phyloP scores from a whole-genome alignment of 2,888 invertebrate genomes.

The Ctena decussata region DNA sequence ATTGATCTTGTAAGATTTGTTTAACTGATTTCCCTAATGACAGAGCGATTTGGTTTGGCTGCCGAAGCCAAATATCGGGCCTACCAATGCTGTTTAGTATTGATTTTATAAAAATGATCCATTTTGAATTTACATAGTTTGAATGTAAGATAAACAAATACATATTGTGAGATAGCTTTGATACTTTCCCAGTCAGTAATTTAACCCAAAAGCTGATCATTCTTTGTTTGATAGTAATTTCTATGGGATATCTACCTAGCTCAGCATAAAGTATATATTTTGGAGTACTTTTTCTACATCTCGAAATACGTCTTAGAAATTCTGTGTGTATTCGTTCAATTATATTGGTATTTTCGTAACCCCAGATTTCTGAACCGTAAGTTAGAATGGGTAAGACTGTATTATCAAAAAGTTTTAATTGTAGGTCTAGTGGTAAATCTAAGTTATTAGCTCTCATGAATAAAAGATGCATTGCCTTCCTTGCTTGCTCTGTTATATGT shows the following conservation, averaged over 20 bases:
- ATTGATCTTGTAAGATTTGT: no score
- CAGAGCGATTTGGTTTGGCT: no score
- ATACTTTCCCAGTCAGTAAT: background rate
- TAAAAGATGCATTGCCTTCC: slow-evolving; percentile 10
- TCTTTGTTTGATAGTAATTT: background rate
- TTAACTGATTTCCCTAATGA: no score
- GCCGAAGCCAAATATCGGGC: no score
- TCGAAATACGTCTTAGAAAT: background rate
- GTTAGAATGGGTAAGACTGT: background rate
- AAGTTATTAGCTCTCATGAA: slow-evolving; percentile 5
- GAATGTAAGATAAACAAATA: background rate
- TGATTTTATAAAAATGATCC: no score
- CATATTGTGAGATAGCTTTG: background rate
- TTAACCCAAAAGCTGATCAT: background rate
- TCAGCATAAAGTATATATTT: background rate
- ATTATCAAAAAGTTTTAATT: slow-evolving; percentile 21
- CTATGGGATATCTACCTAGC: background rate
- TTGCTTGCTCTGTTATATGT: slow-evolving; percentile 7
- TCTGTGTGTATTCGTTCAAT: slow-evolving; percentile 4
- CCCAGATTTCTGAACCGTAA: slow-evolving; percentile 19
- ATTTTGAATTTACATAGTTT: no score
- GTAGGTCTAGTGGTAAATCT: background rate
- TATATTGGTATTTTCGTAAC: background rate
- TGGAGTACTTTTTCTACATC: background rate
- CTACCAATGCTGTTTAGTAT: no score